These are phyloP conservation scores for Galbula dea DNA, from an alignment of 2,113 vertebrate species.

Conservation along the genomic window DNA sequence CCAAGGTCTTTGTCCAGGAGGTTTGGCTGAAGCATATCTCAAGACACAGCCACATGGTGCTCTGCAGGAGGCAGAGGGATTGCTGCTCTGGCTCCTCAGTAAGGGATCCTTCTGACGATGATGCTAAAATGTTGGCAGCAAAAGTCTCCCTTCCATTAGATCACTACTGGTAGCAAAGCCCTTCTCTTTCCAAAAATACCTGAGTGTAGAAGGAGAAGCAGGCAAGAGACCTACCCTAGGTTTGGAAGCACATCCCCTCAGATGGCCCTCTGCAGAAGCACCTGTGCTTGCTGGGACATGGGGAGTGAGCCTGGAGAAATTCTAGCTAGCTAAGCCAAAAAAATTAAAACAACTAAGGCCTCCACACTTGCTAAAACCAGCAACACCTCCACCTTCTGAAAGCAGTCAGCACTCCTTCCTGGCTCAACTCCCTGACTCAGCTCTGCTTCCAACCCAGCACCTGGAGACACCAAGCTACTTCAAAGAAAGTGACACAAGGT, in stretches of 20 bases:
- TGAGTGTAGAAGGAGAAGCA: not conserved
- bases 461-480: not conserved
- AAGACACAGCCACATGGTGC: rapidly evolving
- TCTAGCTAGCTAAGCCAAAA: not conserved
- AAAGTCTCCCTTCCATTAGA: not conserved
- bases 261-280: not conserved
- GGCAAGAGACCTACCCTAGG: not conserved
- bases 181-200: not conserved
- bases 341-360: not conserved
- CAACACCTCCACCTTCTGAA: not conserved
- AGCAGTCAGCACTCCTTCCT: not conserved
- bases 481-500: not conserved
- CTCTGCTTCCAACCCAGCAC: not conserved
- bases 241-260: not conserved
- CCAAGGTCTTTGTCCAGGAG: not conserved
- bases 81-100: not conserved
- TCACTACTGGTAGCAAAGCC: not conserved
- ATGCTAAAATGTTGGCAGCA: not conserved
- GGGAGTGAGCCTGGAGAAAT: not conserved
- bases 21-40: not conserved
- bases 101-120: not conserved
- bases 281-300: not conserved
- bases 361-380: not conserved
- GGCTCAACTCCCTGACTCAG: not conserved
- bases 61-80: not conserved